Evolutionary conservation across 2,113 vertebrate species (phyloP).

Genomic region (Cisticola juncidis): DNA sequence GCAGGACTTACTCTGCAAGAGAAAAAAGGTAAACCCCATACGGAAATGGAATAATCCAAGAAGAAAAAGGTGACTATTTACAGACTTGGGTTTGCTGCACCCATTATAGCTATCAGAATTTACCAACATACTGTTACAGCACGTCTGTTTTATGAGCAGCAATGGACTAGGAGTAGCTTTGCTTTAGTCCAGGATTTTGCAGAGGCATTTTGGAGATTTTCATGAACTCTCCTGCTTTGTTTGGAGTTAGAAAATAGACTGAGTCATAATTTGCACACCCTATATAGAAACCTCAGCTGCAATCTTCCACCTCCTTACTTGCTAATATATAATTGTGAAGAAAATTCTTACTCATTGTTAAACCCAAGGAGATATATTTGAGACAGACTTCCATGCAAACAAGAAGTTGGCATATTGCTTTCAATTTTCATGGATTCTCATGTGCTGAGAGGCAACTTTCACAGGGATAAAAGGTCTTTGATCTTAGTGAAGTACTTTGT

Average conservation of each 20-base stretch:
- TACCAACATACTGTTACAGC: neutral
- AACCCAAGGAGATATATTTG: neutral
- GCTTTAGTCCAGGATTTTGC: neutral
- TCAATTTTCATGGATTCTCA: neutral
- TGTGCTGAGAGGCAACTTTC: neutral
- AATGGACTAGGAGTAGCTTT: neutral
- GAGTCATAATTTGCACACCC: neutral
- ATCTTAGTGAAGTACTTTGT: neutral
- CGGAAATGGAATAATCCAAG: neutral
- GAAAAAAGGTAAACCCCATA: neutral
- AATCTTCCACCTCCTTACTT: neutral
- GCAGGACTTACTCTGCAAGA: neutral
- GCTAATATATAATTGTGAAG: neutral
- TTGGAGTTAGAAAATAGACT: neutral
- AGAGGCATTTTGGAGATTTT: neutral
- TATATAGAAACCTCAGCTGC: neutral
- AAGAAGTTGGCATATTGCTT: neutral
- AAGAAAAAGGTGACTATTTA: neutral
- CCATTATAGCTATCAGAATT: neutral
- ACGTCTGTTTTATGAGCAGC: neutral
- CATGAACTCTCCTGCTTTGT: neutral
- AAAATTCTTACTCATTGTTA: neutral
- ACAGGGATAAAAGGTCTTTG: constrained; percentile 16
- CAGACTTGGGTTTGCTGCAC: neutral
- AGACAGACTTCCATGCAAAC: neutral